A percentile compares a stretch with the other conserved stretches of the same genome.
Conservation (phyloP, 2,888 invertebrate genomes). For the Dasysyrphus albostriatus region DNA sequence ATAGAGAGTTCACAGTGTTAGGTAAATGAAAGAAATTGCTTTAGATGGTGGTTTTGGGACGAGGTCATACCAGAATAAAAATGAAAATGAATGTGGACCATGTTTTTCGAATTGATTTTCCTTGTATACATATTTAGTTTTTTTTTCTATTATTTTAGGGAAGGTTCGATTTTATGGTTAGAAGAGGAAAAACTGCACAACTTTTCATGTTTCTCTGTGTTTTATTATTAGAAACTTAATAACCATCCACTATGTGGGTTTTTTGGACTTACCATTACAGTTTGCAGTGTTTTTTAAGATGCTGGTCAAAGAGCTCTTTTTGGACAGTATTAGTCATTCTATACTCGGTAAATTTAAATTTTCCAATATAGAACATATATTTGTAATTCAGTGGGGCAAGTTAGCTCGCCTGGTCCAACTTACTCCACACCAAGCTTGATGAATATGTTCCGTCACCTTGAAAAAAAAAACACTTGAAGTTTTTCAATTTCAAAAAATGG, state of each 20-base stretch:
- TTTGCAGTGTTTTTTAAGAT: slow-evolving; percentile 32
- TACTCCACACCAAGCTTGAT: no score
- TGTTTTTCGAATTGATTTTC: slow-evolving; percentile 42
- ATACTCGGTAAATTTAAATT: no score
- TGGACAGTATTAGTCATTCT: background rate
- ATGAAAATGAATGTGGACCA: slow-evolving; percentile 30
- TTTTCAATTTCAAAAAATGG: no score
- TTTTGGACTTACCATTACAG: background rate
- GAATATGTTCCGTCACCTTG: no score
- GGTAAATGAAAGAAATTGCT: background rate
- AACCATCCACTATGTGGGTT: background rate
- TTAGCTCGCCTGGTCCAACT: no score
- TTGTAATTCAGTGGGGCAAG: no score
- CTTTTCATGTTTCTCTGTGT: background rate
- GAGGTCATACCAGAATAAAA: slow-evolving; percentile 30
- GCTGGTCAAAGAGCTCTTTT: background rate
- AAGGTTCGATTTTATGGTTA: background rate
- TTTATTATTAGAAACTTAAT: slow-evolving; percentile 7
- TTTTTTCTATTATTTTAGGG: background rate
- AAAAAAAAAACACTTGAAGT: no score
- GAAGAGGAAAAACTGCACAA: slow-evolving; percentile 2
- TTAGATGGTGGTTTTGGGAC: background rate
- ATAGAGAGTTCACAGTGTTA: slow-evolving; percentile 5
- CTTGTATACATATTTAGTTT: background rate
- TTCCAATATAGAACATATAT: no score